These are phyloP conservation scores for Pachycephala philippinensis DNA, from an alignment of 2,113 vertebrate species.

Conservation along the genomic window DNA sequence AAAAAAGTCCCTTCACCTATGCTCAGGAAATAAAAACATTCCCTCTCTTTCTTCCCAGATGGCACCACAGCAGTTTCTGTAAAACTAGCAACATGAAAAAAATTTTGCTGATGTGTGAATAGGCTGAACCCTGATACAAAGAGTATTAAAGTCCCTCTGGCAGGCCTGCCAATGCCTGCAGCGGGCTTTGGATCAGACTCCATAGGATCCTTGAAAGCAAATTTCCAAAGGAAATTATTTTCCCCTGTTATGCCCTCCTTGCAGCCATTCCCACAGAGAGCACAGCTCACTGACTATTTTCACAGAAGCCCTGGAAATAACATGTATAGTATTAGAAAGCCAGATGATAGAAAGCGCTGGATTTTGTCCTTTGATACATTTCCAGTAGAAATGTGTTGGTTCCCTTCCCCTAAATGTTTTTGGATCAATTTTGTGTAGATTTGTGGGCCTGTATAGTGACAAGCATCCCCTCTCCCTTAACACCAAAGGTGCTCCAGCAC, in stretches of 20 bases:
- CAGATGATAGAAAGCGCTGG: neutral
- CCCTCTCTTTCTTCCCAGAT: neutral
- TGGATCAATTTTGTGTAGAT: neutral
- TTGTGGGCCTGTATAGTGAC: neutral
- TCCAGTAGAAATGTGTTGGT: conserved; percentile 12
- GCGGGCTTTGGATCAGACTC: neutral
- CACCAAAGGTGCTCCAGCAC: neutral
- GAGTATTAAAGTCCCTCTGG: neutral
- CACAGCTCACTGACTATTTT: neutral
- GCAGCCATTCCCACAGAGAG: neutral
- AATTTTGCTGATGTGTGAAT: neutral
- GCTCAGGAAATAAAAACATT: conserved; percentile 38
- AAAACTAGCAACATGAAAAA: neutral
- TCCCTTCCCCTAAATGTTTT: neutral
- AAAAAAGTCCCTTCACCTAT: neutral
- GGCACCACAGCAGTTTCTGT: neutral
- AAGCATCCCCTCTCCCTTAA: neutral
- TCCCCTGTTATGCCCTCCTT: neutral
- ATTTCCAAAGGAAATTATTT: neutral
- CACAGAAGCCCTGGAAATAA: conserved; percentile 32
- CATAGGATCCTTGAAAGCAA: neutral
- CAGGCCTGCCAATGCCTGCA: neutral
- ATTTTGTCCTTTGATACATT: conserved; percentile 30
- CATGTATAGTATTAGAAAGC: neutral
- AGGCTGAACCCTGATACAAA: neutral